These are phyloP conservation scores for Torymus auratus DNA, from an alignment of 2,888 invertebrate species.

Conservation along the genomic window DNA sequence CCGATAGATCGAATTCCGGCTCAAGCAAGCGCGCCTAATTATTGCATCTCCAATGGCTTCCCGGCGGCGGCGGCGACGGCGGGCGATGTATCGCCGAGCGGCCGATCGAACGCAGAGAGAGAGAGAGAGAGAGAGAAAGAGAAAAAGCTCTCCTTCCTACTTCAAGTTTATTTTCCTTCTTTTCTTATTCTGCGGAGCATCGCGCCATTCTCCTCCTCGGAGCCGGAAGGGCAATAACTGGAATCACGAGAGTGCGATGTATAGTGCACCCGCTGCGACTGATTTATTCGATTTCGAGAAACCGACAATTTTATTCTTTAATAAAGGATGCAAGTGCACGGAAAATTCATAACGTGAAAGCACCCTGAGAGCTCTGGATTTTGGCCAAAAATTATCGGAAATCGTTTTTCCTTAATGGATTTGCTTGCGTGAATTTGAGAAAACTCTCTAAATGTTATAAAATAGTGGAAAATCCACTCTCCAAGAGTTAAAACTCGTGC, in stretches of 20 bases:
- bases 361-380: no score
- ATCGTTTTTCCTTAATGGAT: no score
- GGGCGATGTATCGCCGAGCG: not conserved
- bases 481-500: no score
- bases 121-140: not conserved
- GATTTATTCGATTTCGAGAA: conserved; percentile 51
- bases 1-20: conserved; percentile 11
- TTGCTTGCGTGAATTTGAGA: no score
- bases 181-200: conserved; percentile 32
- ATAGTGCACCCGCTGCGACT: conserved; percentile 5
- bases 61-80: no score
- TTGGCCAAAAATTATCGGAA: no score
- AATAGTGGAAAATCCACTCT: no score
- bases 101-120: not conserved
- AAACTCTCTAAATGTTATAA: no score
- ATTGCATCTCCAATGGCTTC: conserved; percentile 10
- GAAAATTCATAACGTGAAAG: conserved; percentile 16
- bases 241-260: conserved; percentile 14
- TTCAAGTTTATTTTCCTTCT: conserved; percentile 15
- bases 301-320: conserved; percentile 53
- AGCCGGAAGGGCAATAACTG: conserved; percentile 43
- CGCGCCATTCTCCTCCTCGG: conserved; percentile 11
- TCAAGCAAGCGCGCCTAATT: conserved; percentile 6
- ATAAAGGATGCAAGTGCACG: conserved; percentile 39
- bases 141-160: not conserved